Evolutionary conservation across 2,888 invertebrate genomes (phyloP).

Genomic region (Phragmatobia fuliginosa): DNA sequence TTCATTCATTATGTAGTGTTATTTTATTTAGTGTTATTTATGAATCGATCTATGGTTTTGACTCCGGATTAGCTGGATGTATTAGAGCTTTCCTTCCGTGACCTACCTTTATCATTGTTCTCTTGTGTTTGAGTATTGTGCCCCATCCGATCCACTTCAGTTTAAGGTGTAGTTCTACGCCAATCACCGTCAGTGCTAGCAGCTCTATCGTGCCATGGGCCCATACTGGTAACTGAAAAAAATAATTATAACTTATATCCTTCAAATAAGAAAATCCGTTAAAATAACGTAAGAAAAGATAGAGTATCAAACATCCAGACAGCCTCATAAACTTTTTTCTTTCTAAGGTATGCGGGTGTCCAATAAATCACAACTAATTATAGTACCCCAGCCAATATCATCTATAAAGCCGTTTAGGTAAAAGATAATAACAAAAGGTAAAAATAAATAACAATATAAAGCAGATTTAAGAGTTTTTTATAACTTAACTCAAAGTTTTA

Average conservation of each 20-base stretch:
- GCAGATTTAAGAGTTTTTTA: no score
- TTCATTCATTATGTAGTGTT: no score
- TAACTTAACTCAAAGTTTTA: no score
- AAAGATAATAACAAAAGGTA: background rate
- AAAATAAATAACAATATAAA: background rate
- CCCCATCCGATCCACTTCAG: conserved; percentile 95
- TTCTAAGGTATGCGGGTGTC: background rate
- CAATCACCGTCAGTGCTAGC: conserved; percentile 91
- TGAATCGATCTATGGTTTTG: no score
- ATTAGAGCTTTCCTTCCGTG: background rate
- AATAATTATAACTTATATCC: background rate
- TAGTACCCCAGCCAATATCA: background rate
- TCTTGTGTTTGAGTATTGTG: conserved; percentile 93
- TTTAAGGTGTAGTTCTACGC: conserved; percentile 92
- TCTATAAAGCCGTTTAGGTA: background rate
- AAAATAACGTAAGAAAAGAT: no score
- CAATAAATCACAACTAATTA: background rate
- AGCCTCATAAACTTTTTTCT: no score
- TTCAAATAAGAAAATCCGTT: background rate
- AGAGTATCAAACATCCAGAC: no score
- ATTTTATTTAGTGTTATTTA: no score
- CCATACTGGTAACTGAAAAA: conserved; percentile 89
- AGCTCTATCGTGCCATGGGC: conserved; percentile 94
- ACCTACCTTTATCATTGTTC: conserved; percentile 93
- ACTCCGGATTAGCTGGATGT: no score